Base-by-base conservation (phyloP, 2,113 vertebrate genomes). In the Campylorhamphus procurvoides region DNA sequence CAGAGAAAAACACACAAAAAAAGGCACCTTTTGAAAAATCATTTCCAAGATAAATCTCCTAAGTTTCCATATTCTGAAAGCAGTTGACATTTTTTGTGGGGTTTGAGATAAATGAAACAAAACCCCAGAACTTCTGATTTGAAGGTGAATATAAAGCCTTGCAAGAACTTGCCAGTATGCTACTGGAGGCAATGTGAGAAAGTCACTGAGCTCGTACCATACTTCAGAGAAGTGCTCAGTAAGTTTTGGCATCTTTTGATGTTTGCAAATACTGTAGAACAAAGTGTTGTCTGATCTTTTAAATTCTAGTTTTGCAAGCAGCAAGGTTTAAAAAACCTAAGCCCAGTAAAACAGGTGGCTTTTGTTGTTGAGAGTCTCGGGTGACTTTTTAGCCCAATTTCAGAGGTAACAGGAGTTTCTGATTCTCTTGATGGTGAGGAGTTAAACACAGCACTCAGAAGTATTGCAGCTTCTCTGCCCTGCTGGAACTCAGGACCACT, bases 231-330 rank as follows among this genome's bases (percentile, higher is more conserved):
- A 17, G 55, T 4, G 4, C 77, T 90, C 92, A 92, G 58, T 68
- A 69, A 69, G 71, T 79, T 93, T 67, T 76, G 46, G 67, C 79
- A 81, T 86, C 85, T 93, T 95, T 74, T 95, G 88, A 95, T 88
- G 85, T 90, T 86, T 84, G 87, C 64, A 91, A 95, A 91, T 71
- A 91, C 59, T 53, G 52, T 37, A 81, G 85, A 84, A 94, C 73
- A 93, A 93, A 94, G 90, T 23, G 59, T 49, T 44, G 40, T 64
- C 83, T 96, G 85, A 94, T 96, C 93, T 96, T 88, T 39, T 84
- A 81, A 88, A 92, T 84, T 94, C 92, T 87, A 89, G 73, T 81
- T 94, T 66, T 95, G 90, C 60, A 84, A 87, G 83, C 14, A 69
- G 31, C 20, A 77, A 88, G 49, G n/a, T 56, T 81, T 72, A 59